Evolutionary conservation across 2,797 vertebrate species (phyloP).

Genomic region (Smutsia temminckii): DNA sequence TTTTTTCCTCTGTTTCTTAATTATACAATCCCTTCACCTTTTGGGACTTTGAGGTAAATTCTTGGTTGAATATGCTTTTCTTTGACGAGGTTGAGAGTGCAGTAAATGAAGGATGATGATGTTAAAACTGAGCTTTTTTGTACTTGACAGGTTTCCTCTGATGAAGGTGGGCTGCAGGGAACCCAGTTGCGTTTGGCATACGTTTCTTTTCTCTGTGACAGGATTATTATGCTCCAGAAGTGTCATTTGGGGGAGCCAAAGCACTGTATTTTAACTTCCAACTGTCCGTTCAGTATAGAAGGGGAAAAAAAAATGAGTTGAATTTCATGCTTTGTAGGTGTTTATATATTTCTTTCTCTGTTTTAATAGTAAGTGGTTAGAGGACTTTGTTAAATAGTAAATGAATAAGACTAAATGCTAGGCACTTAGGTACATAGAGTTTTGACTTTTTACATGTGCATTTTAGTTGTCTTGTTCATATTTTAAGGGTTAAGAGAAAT

Average conservation of each 20-base stretch:
- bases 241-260: constrained; percentile 84
- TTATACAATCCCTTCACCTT: constrained; percentile 2
- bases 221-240: constrained; percentile 52
- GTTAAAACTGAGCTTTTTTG: background rate
- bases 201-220: background rate
- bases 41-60: constrained; percentile 3
- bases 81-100: background rate
- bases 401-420: constrained; percentile 71
- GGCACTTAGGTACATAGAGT: constrained; percentile 55
- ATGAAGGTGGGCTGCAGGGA: background rate
- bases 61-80: constrained; percentile 36
- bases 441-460: constrained; percentile 42
- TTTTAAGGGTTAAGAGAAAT: constrained; percentile 53
- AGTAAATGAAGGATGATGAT: background rate
- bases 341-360: constrained; percentile 16
- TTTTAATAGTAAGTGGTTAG: constrained; percentile 66
- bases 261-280: constrained; percentile 58
- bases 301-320: constrained; percentile 33
- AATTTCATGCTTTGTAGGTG: constrained; percentile 48
- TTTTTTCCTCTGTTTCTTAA: constrained; percentile 29
- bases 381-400: constrained; percentile 71
- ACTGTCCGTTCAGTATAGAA: background rate
- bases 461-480: constrained; percentile 67
- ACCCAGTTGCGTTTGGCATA: background rate
- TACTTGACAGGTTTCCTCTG: background rate